A percentile compares a stretch with the other conserved stretches of the same genome.
phyloP scores from a whole-genome alignment of 1,140 invertebrate species.

The Rhagoletis pomonella region DNA sequence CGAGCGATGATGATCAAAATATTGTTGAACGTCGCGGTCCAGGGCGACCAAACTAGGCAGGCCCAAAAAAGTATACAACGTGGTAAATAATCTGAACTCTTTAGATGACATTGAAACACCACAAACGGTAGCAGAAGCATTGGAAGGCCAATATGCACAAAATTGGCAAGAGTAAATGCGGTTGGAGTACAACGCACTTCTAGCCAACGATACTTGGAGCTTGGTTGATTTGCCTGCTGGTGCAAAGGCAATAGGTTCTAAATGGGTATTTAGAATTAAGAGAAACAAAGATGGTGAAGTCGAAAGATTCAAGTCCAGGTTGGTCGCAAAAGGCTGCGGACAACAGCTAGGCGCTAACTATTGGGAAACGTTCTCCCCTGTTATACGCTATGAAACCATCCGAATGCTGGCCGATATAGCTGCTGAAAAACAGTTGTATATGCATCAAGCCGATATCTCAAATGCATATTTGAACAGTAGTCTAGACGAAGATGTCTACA shows the following conservation, averaged over 20 bases:
- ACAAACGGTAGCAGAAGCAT: slow-evolving; percentile 52
- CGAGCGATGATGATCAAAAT: slow-evolving; percentile 1
- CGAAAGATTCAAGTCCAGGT: slow-evolving; percentile 26
- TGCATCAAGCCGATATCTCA: too few species aligned
- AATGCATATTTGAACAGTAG: too few species aligned
- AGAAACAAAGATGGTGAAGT: neutral
- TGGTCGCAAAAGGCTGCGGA: slow-evolving; percentile 41
- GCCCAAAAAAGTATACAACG: neutral
- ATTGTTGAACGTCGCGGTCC: neutral
- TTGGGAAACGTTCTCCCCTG: too few species aligned
- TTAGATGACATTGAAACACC: slow-evolving; percentile 9
- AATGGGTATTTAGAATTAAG: slow-evolving; percentile 65
- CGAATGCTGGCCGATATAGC: too few species aligned
- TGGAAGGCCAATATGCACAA: slow-evolving; percentile 40
- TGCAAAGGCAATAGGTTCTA: slow-evolving; percentile 57
- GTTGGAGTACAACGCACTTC: slow-evolving; percentile 56
- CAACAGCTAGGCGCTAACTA: too few species aligned
- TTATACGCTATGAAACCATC: too few species aligned
- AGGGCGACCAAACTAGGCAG: slow-evolving; percentile 2
- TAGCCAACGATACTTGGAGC: slow-evolving; percentile 60
- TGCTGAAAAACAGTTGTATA: too few species aligned
- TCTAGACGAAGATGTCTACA: too few species aligned
- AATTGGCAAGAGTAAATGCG: slow-evolving; percentile 60
- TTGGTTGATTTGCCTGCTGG: slow-evolving; percentile 56
- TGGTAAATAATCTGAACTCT: too few species aligned